A percentile compares a stretch with the other conserved stretches of the same genome.
Conservation (phyloP, 2,113 vertebrate genomes). For the Syrmaticus mikado region DNA sequence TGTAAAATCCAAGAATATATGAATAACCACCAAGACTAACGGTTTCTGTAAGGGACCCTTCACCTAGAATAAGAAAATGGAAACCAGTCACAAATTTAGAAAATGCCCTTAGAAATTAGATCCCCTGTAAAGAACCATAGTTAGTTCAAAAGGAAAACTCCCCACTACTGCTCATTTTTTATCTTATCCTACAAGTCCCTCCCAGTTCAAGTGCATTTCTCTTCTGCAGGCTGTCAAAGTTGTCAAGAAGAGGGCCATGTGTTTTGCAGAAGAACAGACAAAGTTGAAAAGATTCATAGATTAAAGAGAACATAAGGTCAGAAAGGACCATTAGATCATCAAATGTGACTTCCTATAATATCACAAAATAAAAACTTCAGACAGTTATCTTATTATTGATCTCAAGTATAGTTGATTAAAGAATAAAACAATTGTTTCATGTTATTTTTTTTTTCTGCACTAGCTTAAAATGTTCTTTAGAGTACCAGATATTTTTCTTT, state of each 20-base stretch:
- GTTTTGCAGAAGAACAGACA: neutral
- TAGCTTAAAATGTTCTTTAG: constrained; percentile 29
- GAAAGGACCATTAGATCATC: constrained; percentile 14
- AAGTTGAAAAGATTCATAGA: constrained; percentile 24
- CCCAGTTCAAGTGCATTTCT: neutral
- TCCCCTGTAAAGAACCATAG: neutral
- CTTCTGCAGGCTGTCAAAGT: neutral
- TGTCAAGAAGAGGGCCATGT: constrained; percentile 21
- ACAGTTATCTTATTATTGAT: neutral
- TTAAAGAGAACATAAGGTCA: constrained; percentile 6
- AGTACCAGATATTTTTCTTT: constrained; percentile 25
- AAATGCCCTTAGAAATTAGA: neutral
- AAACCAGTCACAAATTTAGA: neutral
- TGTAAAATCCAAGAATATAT: neutral
- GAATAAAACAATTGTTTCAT: constrained; percentile 9
- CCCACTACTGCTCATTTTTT: neutral
- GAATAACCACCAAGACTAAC: neutral
- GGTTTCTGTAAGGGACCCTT: neutral
- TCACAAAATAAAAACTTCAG: constrained; percentile 24
- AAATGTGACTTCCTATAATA: constrained; percentile 8
- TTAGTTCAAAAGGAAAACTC: neutral
- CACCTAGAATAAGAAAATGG: neutral
- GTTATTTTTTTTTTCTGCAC: constrained; percentile 3
- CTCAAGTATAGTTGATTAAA: neutral
- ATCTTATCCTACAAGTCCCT: constrained; percentile 7